Evolutionary conservation across 1,140 invertebrate species (phyloP), one percentile per base, ranked within the genome.

Genomic region (Caenorhabditis tropicalis): DNA sequence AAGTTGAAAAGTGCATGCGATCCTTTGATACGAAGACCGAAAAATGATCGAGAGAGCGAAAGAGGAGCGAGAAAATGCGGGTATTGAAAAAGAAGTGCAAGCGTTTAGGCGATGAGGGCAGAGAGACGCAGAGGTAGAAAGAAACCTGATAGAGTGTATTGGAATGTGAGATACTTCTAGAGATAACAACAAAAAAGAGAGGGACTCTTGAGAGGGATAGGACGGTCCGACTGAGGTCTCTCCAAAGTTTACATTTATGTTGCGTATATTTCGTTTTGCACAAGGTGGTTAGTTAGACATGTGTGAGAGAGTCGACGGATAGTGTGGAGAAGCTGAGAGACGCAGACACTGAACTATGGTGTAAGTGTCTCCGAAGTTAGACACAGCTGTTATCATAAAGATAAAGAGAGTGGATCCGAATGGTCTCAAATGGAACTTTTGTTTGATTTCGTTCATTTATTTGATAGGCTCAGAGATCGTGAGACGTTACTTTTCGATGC

Each of bases 1-100:
- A 74, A 65, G 58, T 65, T 65, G 58, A 65, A 65, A 74, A 74
- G 65, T 74, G 65, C 65, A 43, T 74, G 65, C 65, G 65, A 74
- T 74, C 36, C 65, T 74, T 74, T 74, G 65, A 74, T 74, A 74
- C 65, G 65, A 74, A 74, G 65, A 74, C 65, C 65, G 65, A 74
- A 74, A 74, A 74, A 74, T 74, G 65, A 74, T 74, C 65, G 31
- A 29, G n/a, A 58, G 19, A 65, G 12, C 16, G 31, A 65, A 60
- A 36, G 65, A 74, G n/a, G 65, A 74, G 36, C 16, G 31, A 15
- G 33, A 15, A 56, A 74, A 74, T 33, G 65, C 65, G 65, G 65
- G 36, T 24, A 10, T 21, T 10, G n/a, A 51, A n/a, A 51, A 51
- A 51, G n/a, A 51, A 51, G n/a, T n/a, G n/a, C 16, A 16, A 6